These are phyloP conservation scores for Salarias fasciatus DNA, from an alignment of 2,797 vertebrate species.

Conservation along the genomic window DNA sequence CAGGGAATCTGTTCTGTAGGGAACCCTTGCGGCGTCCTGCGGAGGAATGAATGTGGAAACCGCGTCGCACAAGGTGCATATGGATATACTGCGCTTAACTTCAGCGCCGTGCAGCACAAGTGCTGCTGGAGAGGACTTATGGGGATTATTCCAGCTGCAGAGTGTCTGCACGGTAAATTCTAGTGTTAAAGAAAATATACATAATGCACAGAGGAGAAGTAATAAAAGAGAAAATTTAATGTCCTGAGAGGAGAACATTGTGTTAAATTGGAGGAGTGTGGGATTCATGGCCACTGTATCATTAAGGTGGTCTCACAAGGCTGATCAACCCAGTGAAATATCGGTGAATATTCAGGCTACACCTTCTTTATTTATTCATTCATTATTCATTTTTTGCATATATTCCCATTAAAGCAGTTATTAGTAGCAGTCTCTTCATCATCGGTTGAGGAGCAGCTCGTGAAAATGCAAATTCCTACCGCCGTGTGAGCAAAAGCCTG, in stretches of 20 bases:
- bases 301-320: constrained; percentile 49
- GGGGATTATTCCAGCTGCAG: constrained; percentile 50
- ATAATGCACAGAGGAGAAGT: constrained; percentile 32
- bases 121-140: constrained; percentile 37
- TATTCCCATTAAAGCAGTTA: constrained; percentile 44
- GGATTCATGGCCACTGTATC: constrained; percentile 20
- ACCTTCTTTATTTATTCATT: constrained; percentile 45
- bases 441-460: constrained; percentile 42
- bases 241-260: constrained; percentile 33
- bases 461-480: constrained; percentile 42
- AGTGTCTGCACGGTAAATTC: constrained; percentile 37
- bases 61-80: constrained; percentile 46
- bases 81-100: constrained; percentile 45
- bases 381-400: constrained; percentile 48
- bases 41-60: constrained; percentile 40
- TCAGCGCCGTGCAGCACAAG: constrained; percentile 31
- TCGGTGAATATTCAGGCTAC: constrained; percentile 36
- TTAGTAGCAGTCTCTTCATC: constrained; percentile 33
- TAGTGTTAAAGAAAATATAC: constrained; percentile 27
- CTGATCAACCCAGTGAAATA: constrained; percentile 50
- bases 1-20: constrained; percentile 46
- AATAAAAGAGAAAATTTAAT: constrained; percentile 20
- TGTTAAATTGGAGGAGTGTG: constrained; percentile 41
- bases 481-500: constrained; percentile 31
- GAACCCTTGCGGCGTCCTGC: constrained; percentile 57